Evolutionary conservation across 1,140 invertebrate species (phyloP).

Genomic region (Tetraneura akinire): DNA sequence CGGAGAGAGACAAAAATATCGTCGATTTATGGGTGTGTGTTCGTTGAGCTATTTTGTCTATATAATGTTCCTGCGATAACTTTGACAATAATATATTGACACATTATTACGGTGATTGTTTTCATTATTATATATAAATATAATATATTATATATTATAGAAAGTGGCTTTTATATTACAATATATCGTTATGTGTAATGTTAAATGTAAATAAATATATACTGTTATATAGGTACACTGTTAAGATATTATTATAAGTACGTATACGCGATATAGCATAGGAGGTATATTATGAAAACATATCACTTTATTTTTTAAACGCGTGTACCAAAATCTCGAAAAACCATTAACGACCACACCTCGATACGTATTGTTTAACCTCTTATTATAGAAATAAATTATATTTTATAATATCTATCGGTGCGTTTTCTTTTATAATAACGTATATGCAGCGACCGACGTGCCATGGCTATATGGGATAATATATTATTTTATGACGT

Average conservation of each 20-base stretch:
- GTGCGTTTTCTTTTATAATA: neutral
- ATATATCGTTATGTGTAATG: neutral
- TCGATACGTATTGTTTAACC: neutral
- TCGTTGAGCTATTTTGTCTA: neutral
- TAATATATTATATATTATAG: no score
- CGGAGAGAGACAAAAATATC: neutral
- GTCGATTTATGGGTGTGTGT: neutral
- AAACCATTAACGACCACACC: conserved; percentile 26
- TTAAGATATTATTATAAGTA: neutral
- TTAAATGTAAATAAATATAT: no score
- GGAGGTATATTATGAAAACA: neutral
- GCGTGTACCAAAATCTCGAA: neutral
- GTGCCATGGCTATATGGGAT: neutral
- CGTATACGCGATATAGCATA: neutral
- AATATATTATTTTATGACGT: conserved; percentile 1
- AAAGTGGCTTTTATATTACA: neutral
- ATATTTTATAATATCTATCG: neutral
- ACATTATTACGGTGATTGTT: neutral
- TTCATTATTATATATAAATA: neutral
- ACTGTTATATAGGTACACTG: no score
- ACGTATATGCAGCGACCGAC: neutral
- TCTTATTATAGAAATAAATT: conserved; percentile 12
- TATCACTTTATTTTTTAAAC: conserved; percentile 6
- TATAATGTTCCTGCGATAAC: neutral
- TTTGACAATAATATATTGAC: neutral